Percentiles rank a stretch among this genome's conserved stretches.
Conservation (phyloP, 2,113 vertebrate genomes). For the Sphyrna mokarran region DNA sequence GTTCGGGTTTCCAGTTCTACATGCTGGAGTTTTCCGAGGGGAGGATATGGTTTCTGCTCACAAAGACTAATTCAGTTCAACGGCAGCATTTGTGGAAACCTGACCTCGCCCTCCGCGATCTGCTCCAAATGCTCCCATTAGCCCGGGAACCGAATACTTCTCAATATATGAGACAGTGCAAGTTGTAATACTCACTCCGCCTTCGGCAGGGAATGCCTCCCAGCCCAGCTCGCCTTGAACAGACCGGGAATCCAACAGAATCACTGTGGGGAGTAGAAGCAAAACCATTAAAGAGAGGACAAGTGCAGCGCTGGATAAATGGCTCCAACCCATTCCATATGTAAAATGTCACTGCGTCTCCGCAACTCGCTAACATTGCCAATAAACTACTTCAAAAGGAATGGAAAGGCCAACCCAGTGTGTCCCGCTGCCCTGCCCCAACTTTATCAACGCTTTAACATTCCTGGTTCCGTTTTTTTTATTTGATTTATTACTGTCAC, state of each 20-base stretch:
- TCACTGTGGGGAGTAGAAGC: slow-evolving; percentile 69
- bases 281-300: background rate
- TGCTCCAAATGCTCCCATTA: slow-evolving; percentile 71
- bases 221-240: slow-evolving; percentile 94
- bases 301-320: background rate
- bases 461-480: too few relatives aligned
- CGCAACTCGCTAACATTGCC: background rate
- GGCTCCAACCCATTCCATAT: background rate
- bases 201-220: slow-evolving; percentile 93
- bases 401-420: background rate
- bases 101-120: slow-evolving; percentile 75
- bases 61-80: slow-evolving; percentile 81
- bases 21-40: slow-evolving; percentile 54
- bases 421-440: background rate
- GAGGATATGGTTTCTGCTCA: slow-evolving; percentile 83
- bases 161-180: background rate
- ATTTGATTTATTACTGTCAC: too few relatives aligned
- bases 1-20: slow-evolving; percentile 63
- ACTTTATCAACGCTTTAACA: background rate
- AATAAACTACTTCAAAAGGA: background rate
- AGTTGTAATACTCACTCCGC: slow-evolving; percentile 78
- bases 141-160: slow-evolving; percentile 34
- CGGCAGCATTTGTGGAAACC: slow-evolving; percentile 69
- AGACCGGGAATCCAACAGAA: slow-evolving; percentile 91
- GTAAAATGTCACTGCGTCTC: background rate